Percentiles rank a stretch among this genome's conserved stretches.
Evolutionary conservation across 2,113 vertebrate species (phyloP).

Genomic region (Telmatochromis sp.): DNA sequence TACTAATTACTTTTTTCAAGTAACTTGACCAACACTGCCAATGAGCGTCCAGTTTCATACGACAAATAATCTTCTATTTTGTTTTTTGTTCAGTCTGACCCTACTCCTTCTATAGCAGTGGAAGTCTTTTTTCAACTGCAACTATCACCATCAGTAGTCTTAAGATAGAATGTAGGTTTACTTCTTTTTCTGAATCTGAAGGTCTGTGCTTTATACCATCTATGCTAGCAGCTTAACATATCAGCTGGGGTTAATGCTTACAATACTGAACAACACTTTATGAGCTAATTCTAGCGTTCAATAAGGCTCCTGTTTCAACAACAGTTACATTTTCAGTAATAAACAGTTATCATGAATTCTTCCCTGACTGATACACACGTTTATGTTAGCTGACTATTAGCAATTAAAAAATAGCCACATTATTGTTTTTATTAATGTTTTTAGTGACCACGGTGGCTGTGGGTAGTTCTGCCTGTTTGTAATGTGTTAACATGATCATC

Average conservation of each 20-base stretch:
- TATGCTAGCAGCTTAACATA: not conserved
- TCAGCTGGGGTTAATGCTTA: not conserved
- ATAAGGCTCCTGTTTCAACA: not conserved
- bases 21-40: not conserved
- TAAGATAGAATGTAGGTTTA: not conserved
- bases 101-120: not conserved
- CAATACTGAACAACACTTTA: not conserved
- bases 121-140: not conserved
- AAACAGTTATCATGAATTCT: not conserved
- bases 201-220: not conserved
- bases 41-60: not conserved
- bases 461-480: not conserved
- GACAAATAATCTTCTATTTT: not conserved
- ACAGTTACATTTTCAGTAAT: not conserved
- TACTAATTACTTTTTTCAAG: not conserved
- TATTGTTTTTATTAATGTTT: not conserved
- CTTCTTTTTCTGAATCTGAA: not conserved
- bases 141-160: not conserved
- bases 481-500: not conserved
- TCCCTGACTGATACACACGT: rapidly evolving
- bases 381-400: not conserved
- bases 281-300: not conserved
- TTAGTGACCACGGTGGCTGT: not conserved
- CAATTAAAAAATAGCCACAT: not conserved
- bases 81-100: not conserved